A percentile compares a stretch with the other conserved stretches of the same genome.
Conservation (phyloP, 2,888 invertebrate genomes). For the Leptopilina drosophilae region DNA sequence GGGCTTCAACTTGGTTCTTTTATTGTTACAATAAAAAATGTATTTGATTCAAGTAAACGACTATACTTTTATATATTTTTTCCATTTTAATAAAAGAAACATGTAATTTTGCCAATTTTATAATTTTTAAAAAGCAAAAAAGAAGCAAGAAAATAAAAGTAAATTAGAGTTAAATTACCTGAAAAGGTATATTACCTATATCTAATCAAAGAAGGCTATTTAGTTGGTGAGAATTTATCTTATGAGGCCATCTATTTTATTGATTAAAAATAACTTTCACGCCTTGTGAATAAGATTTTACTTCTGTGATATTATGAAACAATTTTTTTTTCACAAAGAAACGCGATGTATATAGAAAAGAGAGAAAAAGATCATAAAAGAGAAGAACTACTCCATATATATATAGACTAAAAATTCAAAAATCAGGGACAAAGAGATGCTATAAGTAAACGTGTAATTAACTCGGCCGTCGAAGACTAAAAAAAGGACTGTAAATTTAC, state of each 20-base stretch:
- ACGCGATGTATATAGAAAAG: not conserved
- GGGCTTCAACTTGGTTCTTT: no score
- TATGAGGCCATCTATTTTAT: conserved; percentile 5
- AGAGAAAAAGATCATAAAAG: not conserved
- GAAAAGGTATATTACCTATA: not conserved
- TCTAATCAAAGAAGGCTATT: not conserved
- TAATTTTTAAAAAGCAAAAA: no score
- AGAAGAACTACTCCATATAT: not conserved
- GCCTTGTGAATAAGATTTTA: not conserved
- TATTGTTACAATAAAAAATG: no score
- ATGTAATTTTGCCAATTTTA: no score
- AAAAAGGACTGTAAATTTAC: conserved; percentile 3
- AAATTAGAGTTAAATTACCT: not conserved
- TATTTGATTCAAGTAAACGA: no score
- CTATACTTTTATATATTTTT: no score
- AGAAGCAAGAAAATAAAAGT: no score
- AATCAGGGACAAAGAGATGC: conserved; percentile 5
- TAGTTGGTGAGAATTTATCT: conserved; percentile 11
- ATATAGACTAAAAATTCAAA: not conserved
- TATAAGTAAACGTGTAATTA: not conserved
- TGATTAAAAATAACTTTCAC: not conserved
- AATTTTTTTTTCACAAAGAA: not conserved
- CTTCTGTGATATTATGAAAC: not conserved
- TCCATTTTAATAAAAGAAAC: no score
- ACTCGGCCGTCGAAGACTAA: not conserved